Conservation (phyloP, 2,888 invertebrate species). For the Polia nebulosa region DNA sequence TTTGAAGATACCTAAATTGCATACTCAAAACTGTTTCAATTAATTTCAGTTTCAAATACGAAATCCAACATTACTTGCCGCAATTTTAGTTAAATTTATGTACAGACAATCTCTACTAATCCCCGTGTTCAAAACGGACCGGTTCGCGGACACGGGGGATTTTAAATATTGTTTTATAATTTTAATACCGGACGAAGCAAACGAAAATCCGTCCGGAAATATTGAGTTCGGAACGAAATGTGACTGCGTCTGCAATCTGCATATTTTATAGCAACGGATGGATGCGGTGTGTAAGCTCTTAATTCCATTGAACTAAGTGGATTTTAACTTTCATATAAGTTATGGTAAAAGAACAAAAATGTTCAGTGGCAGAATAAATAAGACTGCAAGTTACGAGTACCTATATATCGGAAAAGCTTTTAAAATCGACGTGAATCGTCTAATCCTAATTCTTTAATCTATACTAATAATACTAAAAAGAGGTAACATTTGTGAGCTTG, state of each 20-base stretch:
- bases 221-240: conserved; percentile 48
- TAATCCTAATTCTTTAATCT: not conserved
- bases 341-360: not conserved
- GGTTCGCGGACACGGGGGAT: conserved; percentile 31
- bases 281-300: conserved; percentile 39
- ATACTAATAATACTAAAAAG: too few species aligned
- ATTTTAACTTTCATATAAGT: conserved; percentile 14
- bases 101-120: conserved; percentile 54
- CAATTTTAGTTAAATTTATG: conserved; percentile 46
- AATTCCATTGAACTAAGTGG: conserved; percentile 44
- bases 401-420: not conserved
- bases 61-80: conserved; percentile 9
- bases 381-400: not conserved
- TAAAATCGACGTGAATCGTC: not conserved
- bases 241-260: conserved; percentile 43
- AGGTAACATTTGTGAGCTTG: too few species aligned
- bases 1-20: conserved; percentile 6
- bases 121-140: conserved; percentile 24
- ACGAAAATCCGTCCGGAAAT: conserved; percentile 51
- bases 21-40: not conserved
- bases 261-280: conserved; percentile 43
- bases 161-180: conserved; percentile 57
- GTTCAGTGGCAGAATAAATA: not conserved
- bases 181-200: conserved; percentile 51
- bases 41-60: conserved; percentile 10